These are phyloP conservation scores for Lutjanus argentimaculatus DNA, from an alignment of 2,797 vertebrate genomes.

Conservation along the genomic window DNA sequence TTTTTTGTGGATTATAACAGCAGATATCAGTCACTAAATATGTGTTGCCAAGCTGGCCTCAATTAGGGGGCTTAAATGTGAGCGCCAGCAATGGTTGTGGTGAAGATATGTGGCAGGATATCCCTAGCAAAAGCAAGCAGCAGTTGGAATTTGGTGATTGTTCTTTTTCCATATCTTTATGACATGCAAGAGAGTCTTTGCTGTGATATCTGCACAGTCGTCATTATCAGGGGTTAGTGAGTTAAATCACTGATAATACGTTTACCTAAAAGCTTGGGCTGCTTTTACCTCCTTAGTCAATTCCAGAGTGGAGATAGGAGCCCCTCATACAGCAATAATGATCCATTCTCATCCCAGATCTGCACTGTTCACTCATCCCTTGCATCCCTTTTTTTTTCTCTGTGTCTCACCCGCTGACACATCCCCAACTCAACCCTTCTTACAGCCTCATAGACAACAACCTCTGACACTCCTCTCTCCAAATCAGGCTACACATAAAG, in stretches of 20 bases:
- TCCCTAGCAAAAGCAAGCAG: slow-evolving; percentile 10
- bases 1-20: slow-evolving; percentile 45
- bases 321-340: slow-evolving; percentile 30
- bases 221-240: slow-evolving; percentile 12
- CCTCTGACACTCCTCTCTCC: slow-evolving; percentile 57
- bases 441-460: slow-evolving; percentile 45
- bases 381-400: slow-evolving; percentile 43
- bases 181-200: slow-evolving; percentile 9
- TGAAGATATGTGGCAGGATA: slow-evolving; percentile 17
- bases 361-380: slow-evolving; percentile 76
- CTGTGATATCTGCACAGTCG: slow-evolving; percentile 18
- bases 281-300: slow-evolving; percentile 26
- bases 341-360: slow-evolving; percentile 54
- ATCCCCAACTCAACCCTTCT: slow-evolving; percentile 57
- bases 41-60: slow-evolving; percentile 35
- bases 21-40: slow-evolving; percentile 35
- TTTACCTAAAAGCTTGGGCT: slow-evolving; percentile 53
- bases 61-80: slow-evolving; percentile 51
- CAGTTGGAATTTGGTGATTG: slow-evolving; percentile 9
- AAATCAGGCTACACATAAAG: slow-evolving; percentile 28
- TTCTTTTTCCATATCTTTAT: neutral
- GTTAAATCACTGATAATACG: slow-evolving; percentile 33
- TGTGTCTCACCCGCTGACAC: slow-evolving; percentile 60
- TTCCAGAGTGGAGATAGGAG: slow-evolving; percentile 39
- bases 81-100: neutral